Evolutionary conservation across 2,888 invertebrate species (phyloP).

Genomic region (Drosophila longiperda): DNA sequence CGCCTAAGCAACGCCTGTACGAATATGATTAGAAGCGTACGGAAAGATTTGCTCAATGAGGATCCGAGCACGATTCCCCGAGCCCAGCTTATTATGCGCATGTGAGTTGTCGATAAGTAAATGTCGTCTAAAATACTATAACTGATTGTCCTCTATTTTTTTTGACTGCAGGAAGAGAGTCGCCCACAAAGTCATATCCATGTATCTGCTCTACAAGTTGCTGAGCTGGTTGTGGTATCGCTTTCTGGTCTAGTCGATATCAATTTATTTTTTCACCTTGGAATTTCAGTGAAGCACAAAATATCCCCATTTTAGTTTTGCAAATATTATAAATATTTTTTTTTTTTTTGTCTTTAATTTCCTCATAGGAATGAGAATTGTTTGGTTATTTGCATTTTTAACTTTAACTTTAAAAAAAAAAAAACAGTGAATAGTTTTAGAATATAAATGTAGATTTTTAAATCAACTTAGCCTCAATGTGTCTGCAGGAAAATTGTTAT

Average conservation of each 20-base stretch:
- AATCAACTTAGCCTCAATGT: background rate
- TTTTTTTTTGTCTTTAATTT: no score
- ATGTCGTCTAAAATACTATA: background rate
- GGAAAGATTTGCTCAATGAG: constrained; percentile 66
- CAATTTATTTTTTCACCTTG: background rate
- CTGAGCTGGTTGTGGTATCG: constrained; percentile 59
- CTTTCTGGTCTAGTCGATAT: constrained; percentile 23
- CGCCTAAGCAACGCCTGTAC: constrained; percentile 17
- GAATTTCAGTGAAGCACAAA: background rate
- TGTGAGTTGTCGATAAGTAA: constrained; percentile 52
- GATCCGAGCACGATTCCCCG: constrained; percentile 53
- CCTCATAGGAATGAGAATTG: no score
- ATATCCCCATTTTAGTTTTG: no score
- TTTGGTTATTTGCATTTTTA: no score
- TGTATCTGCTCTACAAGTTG: constrained; percentile 63
- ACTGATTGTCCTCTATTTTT: background rate
- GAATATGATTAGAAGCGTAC: constrained; percentile 63
- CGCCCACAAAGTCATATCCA: constrained; percentile 42
- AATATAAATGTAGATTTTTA: background rate
- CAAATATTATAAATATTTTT: no score
- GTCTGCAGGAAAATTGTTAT: background rate
- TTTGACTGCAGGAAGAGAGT: constrained; percentile 47
- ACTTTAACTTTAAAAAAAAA: background rate
- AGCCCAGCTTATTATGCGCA: constrained; percentile 46
- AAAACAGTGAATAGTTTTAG: background rate